These are phyloP conservation scores for Catamblyrhynchus diadema DNA, from an alignment of 2,797 vertebrate species.

Conservation along the genomic window DNA sequence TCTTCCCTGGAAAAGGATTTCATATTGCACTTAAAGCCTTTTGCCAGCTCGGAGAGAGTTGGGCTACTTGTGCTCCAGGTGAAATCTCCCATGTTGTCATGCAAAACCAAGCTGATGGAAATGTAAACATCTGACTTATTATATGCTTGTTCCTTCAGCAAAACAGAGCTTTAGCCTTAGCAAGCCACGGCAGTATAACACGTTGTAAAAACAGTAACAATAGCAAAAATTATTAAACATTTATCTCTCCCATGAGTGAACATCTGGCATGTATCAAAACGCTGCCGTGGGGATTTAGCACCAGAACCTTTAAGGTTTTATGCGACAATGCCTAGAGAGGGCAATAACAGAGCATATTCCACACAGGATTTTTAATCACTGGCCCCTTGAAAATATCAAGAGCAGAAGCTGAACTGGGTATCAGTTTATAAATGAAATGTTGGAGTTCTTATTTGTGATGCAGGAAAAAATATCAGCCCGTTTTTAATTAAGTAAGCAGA, in stretches of 20 bases:
- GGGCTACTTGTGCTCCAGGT: constrained; percentile 43
- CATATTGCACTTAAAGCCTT: background rate
- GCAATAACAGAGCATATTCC: constrained; percentile 80
- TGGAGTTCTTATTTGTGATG: background rate
- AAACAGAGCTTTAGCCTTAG: background rate
- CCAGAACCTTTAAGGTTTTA: constrained; percentile 81
- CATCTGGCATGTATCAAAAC: constrained; percentile 80
- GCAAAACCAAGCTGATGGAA: constrained; percentile 21
- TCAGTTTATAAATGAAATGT: constrained; percentile 33
- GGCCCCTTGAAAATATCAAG: constrained; percentile 67
- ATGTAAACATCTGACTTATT: constrained; percentile 24
- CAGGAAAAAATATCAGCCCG: background rate
- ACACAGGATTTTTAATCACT: constrained; percentile 73
- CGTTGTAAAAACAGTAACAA: constrained; percentile 82
- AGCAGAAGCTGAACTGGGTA: constrained; percentile 34
- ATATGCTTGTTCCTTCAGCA: constrained; percentile 26
- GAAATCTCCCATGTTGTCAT: constrained; percentile 10
- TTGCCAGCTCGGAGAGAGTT: background rate
- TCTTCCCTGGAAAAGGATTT: background rate
- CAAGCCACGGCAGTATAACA: constrained; percentile 15
- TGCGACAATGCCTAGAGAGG: constrained; percentile 75
- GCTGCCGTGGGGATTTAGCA: constrained; percentile 77
- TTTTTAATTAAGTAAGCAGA: constrained; percentile 27
- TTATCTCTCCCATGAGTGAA: constrained; percentile 83
- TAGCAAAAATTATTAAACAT: constrained; percentile 89